A percentile compares a stretch with the other conserved stretches of the same genome.
phyloP scores from a whole-genome alignment of 1,140 invertebrate species.

The Cepaea nemoralis region DNA sequence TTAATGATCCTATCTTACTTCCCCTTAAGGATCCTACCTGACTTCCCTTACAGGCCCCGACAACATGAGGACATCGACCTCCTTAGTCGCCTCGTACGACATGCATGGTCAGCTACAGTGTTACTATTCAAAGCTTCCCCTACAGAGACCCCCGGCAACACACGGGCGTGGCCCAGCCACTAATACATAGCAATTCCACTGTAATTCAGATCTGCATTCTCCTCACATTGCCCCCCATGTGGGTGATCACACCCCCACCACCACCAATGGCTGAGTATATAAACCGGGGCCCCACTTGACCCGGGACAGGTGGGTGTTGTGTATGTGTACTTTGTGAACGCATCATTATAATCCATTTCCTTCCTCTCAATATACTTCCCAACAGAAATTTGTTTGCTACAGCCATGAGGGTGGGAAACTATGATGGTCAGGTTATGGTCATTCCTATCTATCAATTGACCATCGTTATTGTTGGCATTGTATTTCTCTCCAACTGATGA shows the following conservation, averaged over 20 bases:
- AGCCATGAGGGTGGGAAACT: conserved; percentile 2
- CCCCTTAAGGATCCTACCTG: too few species aligned
- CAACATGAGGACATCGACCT: too few species aligned
- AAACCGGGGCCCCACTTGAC: neutral
- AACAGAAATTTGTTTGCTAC: neutral
- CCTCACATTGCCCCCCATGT: neutral
- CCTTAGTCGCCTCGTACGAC: too few species aligned
- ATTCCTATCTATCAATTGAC: neutral
- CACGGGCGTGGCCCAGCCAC: too few species aligned
- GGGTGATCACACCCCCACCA: conserved; percentile 7
- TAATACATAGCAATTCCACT: neutral
- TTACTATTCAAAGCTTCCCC: too few species aligned
- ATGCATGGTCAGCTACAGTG: too few species aligned
- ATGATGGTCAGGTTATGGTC: conserved; percentile 1
- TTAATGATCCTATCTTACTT: too few species aligned
- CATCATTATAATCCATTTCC: neutral
- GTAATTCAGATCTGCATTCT: neutral
- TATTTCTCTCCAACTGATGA: neutral
- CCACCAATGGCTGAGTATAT: neutral
- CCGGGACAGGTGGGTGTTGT: neutral
- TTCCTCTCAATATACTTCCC: neutral
- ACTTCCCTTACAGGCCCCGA: too few species aligned
- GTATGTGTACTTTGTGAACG: neutral
- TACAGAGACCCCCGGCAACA: too few species aligned
- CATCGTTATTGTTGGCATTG: neutral